Evolutionary conservation across 2,888 invertebrate species (phyloP), one percentile per base, ranked within the genome.

Genomic region (Eugnorisma glareosa): DNA sequence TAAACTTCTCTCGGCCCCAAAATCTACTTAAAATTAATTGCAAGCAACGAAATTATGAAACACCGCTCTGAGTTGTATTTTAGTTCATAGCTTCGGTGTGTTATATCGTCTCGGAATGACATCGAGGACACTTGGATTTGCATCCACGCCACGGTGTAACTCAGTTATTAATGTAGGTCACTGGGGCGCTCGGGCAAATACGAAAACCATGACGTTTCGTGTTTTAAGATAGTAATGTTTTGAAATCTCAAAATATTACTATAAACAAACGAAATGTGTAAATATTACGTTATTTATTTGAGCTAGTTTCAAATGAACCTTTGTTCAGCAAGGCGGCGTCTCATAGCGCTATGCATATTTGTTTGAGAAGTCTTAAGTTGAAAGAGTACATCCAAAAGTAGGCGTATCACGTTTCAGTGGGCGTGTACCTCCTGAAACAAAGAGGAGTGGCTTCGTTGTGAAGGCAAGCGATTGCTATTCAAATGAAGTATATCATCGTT

Each of bases 361-460:
- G 31, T n/a, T n/a, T 15, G n/a, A n/a, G 40, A 75, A 37, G 15
- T 45, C 45, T 67, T 28, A 28, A 40, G 67, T 21, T 59, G 10
- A 31, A 77, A 77, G 40, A 48, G 48, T 48, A 67, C 35, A 67
- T 48, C 54, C 76, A 75, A 76, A 75, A 76, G 76, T 48, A 59
- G 76, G 76, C 31, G 59, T 40, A 8, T 21, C 59, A 31, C 15
- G 0, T 67, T 67, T 67, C 24, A 67, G 77, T 59, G 40, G 79
- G 77, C 79, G 79, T 78, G 37, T 64, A 18, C 2, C 1, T 28
- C 21, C 64, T 71, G 79, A 71, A 79, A 66, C 28, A 79, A 78
- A 79, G 79, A 48, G 77, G 77, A 24, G 79, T 70, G 79, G 63
- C 37, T 37, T 63, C 63, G 64, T 79, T 66, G n/a, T 43, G 18